These are phyloP conservation scores for Slavum lentiscoides DNA, from an alignment of 2,888 invertebrate species.

Conservation along the genomic window DNA sequence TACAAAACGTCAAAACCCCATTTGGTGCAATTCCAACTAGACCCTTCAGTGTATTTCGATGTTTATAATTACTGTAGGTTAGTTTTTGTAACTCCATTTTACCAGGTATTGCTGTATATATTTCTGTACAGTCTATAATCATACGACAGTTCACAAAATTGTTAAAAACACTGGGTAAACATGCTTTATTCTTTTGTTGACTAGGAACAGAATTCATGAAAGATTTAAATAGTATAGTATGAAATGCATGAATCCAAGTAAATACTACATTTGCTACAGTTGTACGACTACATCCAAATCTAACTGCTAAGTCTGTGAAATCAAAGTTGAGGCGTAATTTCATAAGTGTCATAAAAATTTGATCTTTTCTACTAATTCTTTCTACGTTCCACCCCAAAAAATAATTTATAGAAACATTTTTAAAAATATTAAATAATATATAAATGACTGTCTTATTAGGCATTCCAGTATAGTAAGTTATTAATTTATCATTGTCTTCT, in stretches of 20 bases:
- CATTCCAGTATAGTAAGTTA: slow-evolving; percentile 33
- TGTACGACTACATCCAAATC: slow-evolving; percentile 18
- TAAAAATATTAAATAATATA: slow-evolving; percentile 23
- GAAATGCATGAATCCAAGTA: slow-evolving; percentile 25
- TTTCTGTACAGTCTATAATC: slow-evolving; percentile 4
- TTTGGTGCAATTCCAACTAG: slow-evolving; percentile 57
- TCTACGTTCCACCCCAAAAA: slow-evolving; percentile 27
- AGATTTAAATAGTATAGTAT: slow-evolving; percentile 1
- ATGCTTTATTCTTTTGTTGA: neutral
- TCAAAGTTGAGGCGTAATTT: slow-evolving; percentile 29
- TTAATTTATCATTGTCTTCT: neutral
- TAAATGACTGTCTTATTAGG: neutral
- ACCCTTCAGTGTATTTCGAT: slow-evolving; percentile 57
- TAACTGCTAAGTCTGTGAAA: slow-evolving; percentile 29
- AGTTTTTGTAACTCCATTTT: slow-evolving; percentile 54
- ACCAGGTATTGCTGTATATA: slow-evolving; percentile 48
- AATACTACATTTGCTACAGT: slow-evolving; percentile 42
- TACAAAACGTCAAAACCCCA: slow-evolving; percentile 57
- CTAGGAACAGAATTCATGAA: neutral
- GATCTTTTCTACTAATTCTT: slow-evolving; percentile 27
- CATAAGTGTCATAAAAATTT: slow-evolving; percentile 48
- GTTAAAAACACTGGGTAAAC: neutral
- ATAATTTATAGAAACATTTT: slow-evolving; percentile 7
- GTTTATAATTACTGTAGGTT: slow-evolving; percentile 57
- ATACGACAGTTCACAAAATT: slow-evolving; percentile 9